Conservation (phyloP, 1,140 invertebrate species). For the Ganaspis sp. region DNA sequence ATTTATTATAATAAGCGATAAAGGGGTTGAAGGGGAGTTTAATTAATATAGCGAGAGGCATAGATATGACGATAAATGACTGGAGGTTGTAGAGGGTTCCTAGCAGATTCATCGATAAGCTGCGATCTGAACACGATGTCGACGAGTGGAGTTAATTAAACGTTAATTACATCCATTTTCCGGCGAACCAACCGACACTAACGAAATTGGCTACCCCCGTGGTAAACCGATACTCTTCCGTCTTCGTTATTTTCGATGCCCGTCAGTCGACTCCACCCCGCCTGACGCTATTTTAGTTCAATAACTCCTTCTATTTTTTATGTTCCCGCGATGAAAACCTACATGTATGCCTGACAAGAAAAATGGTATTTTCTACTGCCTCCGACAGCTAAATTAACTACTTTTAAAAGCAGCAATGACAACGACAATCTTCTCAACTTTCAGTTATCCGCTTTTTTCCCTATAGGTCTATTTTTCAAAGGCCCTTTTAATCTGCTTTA, state of each 20-base stretch:
- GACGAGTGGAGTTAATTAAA: constrained; percentile 50
- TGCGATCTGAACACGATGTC: constrained; percentile 38
- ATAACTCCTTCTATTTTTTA: constrained; percentile 9
- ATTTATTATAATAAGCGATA: constrained; percentile 7
- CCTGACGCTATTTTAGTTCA: constrained; percentile 9
- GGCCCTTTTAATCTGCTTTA: neutral
- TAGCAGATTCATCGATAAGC: constrained; percentile 14
- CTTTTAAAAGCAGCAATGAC: constrained; percentile 13
- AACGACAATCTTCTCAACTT: constrained; percentile 15
- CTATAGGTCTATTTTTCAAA: neutral
- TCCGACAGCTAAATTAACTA: constrained; percentile 16
- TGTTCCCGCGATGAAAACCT: constrained; percentile 2
- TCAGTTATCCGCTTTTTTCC: neutral
- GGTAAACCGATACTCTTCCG: constrained; percentile 37
- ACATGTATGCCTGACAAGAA: constrained; percentile 15
- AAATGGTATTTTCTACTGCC: constrained; percentile 17
- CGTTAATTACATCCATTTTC: constrained; percentile 48
- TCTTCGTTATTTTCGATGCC: constrained; percentile 42
- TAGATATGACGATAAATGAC: constrained; percentile 16
- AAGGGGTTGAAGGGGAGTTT: neutral
- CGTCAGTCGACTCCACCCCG: constrained; percentile 13
- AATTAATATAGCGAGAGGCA: neutral
- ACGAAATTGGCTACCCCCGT: constrained; percentile 45
- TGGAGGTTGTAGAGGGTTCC: constrained; percentile 16
- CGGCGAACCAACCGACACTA: constrained; percentile 34